Evolutionary conservation across 2,113 vertebrate species (phyloP), one percentile per base, ranked within the genome.

Genomic region (Anoplopoma fimbria): DNA sequence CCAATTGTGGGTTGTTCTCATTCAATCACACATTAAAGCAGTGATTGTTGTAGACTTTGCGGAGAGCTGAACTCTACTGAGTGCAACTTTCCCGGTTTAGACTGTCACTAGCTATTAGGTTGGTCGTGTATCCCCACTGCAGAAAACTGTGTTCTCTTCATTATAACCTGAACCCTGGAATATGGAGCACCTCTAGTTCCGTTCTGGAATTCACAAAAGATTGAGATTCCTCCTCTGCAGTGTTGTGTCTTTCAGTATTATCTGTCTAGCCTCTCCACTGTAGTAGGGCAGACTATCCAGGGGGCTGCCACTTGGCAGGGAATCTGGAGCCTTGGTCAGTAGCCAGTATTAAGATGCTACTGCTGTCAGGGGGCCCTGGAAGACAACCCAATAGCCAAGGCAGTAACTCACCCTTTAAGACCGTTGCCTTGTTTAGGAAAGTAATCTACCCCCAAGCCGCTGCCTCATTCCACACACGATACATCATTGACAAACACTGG

Each of bases 401-500:
- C 79, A 88, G 90, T 90, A 90, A 92, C 82, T 90, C 77, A 91
- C 83, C 82, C 76, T 90, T 87, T 82, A 88, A 90, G 89, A 82
- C 81, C 38, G 5, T 79, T 85, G 88, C 84, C 85, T 85, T 88
- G 89, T 88, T 89, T 79, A 75, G 87, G 65, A 91, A 85, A 91
- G 84, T 87, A 90, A 92, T 90, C 90, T 88, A 80, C 75, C 89
- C 88, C 79, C 79, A 33, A 87, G 89, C 73, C 45, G 47, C 73
- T 80, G 87, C 83, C 86, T 85, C 72, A 75, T 85, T 73, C 83
- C 72, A 67, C 81, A 82, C 81, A 84, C 77, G 58, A 88, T 90
- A 89, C 87, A 89, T 94, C 89, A 92, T 87, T 91, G 89, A 92
- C 86, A 88, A 89, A 88, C 77, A 86, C 76, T 84, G 84, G 74